Conservation (phyloP, 1,140 invertebrate genomes). For the Octopus sinensis region DNA sequence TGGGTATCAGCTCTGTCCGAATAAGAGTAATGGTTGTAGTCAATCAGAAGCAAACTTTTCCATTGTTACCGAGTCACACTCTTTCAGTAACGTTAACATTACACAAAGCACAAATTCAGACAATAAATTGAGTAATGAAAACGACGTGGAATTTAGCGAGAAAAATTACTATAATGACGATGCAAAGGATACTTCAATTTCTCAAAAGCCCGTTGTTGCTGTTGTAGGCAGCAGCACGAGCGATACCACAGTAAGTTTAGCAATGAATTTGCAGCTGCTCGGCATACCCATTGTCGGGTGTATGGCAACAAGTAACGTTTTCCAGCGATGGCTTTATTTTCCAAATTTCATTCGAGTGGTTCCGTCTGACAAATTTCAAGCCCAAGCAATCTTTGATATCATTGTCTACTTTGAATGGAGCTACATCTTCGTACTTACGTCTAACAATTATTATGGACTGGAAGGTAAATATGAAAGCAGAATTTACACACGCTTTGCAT, state of each 20-base stretch:
- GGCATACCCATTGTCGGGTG: background rate
- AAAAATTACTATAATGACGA: too few species aligned
- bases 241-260: background rate
- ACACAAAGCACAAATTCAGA: too few species aligned
- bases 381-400: background rate
- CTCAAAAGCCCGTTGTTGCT: background rate
- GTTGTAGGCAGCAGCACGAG: background rate
- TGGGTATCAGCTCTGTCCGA: too few species aligned
- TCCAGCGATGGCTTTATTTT: background rate
- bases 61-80: too few species aligned
- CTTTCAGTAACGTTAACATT: too few species aligned
- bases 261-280: background rate
- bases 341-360: background rate
- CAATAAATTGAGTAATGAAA: too few species aligned
- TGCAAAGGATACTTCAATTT: background rate
- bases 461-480: background rate
- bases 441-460: background rate
- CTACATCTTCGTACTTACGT: background rate
- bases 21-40: too few species aligned
- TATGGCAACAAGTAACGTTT: background rate
- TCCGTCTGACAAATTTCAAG: background rate
- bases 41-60: too few species aligned
- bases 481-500: too few species aligned
- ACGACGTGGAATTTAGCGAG: too few species aligned
- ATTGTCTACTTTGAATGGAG: background rate